phyloP scores from a whole-genome alignment of 2,797 vertebrate species.

The Capromys pilorides region DNA sequence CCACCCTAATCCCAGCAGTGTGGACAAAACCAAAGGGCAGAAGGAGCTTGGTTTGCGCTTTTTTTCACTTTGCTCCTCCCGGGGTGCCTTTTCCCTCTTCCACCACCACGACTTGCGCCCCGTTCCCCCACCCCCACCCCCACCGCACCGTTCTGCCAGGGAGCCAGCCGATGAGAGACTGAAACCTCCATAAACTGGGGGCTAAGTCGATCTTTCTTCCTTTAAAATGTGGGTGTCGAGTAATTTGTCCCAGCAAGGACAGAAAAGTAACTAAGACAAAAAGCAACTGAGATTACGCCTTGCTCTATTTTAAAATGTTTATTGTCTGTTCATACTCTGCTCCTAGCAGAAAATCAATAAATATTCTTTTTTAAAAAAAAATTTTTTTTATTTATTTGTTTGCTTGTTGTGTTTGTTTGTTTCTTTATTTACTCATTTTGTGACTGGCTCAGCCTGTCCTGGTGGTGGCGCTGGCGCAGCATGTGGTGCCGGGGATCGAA shows the following conservation, averaged over 20 bases:
- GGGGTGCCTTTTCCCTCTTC: background rate
- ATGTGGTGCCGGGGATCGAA: too few species aligned
- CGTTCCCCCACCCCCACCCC: too few species aligned
- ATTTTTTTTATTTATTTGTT: too few species aligned
- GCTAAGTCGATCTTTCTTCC: background rate
- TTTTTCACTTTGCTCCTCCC: background rate
- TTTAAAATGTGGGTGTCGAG: background rate
- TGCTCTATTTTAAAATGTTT: background rate
- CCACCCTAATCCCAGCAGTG: too few species aligned
- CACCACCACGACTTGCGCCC: too few species aligned
- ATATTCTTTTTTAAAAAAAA: too few species aligned
- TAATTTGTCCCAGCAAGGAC: background rate
- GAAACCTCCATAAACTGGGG: background rate
- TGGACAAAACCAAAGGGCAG: too few species aligned
- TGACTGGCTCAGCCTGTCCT: too few species aligned
- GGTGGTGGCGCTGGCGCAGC: too few species aligned
- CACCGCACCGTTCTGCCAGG: background rate
- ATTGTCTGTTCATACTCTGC: background rate
- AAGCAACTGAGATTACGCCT: background rate
- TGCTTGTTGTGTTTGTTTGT: too few species aligned
- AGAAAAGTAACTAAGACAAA: background rate
- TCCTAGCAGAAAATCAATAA: background rate
- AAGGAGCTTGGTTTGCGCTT: background rate
- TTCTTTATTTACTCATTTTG: too few species aligned
- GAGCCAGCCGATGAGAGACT: too few species aligned